Base-by-base conservation (phyloP, 2,113 vertebrate genomes). In the Haemorhous mexicanus region DNA sequence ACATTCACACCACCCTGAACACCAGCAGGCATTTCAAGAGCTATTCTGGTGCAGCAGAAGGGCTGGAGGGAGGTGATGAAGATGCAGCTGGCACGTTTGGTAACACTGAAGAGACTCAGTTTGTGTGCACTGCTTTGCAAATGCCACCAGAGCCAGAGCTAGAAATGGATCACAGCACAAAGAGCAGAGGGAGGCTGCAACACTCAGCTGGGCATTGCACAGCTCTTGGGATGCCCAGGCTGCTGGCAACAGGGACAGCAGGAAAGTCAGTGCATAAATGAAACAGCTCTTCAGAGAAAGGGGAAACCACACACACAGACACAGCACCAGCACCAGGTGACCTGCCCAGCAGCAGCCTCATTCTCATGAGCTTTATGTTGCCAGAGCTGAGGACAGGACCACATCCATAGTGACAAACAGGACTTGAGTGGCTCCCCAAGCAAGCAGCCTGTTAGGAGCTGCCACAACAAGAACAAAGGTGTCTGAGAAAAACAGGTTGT, bases 231-330 rank as follows among this genome's bases (percentile, higher is more conserved):
- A 33, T 8, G 22, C 5, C 82, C 43, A 11, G 28, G 66, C 52
- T 85, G 75, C 66, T 24, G 30, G 68, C 39, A 67, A 59, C 27
- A 46, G 13, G 10, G 24, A 32, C 59, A 68, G 44, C 11, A 26
- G 43, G 23, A 33, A 70, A 1, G 0, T 13, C 52, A 1, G 0
- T 19, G 50, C 44, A 35, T 9, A 21, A 63, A 32, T 17, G 10
- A 67, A 81, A 37, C 23, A 19, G 64, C 44, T 74, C 55, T 68
- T 21, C 7, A 5, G 44, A 50, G 58, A 52, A 43, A 52, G 61
- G 20, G 47, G 20, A 72, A 43, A 13, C 33, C 24, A 44, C 17
- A 62, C 14, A 33, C 23, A 61, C 19, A 13, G 16, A 14, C 17
- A 37, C 15, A 28, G 17, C 5, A 44, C 22, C 23, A 32, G 1